phyloP scores from a whole-genome alignment of 2,797 vertebrate genomes.

The Stomatorhinus walkeri region DNA sequence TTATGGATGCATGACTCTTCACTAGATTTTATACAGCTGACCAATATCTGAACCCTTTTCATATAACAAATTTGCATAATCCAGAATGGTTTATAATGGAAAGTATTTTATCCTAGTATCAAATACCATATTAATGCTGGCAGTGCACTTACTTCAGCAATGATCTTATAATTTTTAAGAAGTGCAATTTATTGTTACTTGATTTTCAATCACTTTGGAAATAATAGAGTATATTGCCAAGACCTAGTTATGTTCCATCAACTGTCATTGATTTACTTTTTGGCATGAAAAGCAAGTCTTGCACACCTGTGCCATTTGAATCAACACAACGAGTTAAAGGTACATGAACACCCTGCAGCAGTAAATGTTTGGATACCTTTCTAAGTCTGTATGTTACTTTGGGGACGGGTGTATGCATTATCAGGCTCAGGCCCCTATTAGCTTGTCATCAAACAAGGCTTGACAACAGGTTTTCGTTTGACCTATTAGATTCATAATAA shows the following conservation, averaged over 20 bases:
- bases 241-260: not conserved
- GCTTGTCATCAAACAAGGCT: constrained; percentile 47
- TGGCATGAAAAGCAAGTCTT: constrained; percentile 43
- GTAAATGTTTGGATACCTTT: constrained; percentile 51
- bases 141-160: constrained; percentile 32
- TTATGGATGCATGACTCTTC: not conserved
- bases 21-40: not conserved
- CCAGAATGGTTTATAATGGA: not conserved
- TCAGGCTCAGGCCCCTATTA: constrained; percentile 38
- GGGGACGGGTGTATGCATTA: constrained; percentile 21
- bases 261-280: constrained; percentile 44
- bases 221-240: not conserved
- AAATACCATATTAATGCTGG: not conserved
- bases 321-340: constrained; percentile 56
- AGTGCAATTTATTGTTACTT: constrained; percentile 39
- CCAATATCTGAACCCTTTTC: not conserved
- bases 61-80: not conserved
- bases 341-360: constrained; percentile 56
- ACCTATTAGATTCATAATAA: constrained; percentile 31
- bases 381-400: constrained; percentile 24
- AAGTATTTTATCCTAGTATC: not conserved
- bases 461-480: constrained; percentile 34
- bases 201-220: not conserved
- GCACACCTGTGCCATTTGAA: constrained; percentile 61
- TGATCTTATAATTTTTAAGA: constrained; percentile 42